Evolutionary conservation across 2,113 vertebrate genomes (phyloP), one percentile per base, ranked within the genome.

Genomic region (Murina feae): DNA sequence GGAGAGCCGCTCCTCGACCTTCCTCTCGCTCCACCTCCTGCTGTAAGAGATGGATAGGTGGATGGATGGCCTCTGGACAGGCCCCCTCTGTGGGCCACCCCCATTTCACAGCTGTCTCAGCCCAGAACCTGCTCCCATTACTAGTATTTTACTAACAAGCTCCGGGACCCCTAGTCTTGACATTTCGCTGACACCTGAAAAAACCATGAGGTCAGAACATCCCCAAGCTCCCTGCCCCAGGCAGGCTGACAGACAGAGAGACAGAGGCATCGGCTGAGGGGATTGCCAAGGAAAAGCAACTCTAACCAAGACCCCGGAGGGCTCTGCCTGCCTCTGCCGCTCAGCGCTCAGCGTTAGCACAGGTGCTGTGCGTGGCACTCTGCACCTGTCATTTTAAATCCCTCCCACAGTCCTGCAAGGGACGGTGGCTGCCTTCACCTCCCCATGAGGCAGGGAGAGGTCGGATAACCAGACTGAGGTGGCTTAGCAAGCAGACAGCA

Each of bases 301-400:
- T 63, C 9, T 44, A 71, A 74, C 42, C 14, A 37, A 82, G 86
- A 21, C 7, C 47, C 17, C 0, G 2, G 58, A 0, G 2, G 49
- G 35, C 12, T 76, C 39, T 32, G 71, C 30, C 9, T 20, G 21
- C 55, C 11, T 63, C 74, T 6, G 35, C 18, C 0, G 6, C 60
- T 65, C 32, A 7, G 6, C 0, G 2, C 53, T 65, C 32, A 9
- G 4, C 0, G 1, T 30, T 8, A 39, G 21, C 0, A 9, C 1
- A 14, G 82, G 35, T 2, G 4, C 12, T 32, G 2, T 12, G 21
- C 65, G 25, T 0, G 9, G 39, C 4, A 5, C n/a, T 53, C 23
- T 35, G 28, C 72, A 53, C 2, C 2, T 17, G n/a, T 35, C 1
- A 6, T n/a, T 58, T 75, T 58, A 23, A 69, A 58, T 82, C 18